Percentiles rank a stretch among this genome's conserved stretches.
phyloP scores from a whole-genome alignment of 2,888 invertebrate species.

The Habrosyne pyritoides region DNA sequence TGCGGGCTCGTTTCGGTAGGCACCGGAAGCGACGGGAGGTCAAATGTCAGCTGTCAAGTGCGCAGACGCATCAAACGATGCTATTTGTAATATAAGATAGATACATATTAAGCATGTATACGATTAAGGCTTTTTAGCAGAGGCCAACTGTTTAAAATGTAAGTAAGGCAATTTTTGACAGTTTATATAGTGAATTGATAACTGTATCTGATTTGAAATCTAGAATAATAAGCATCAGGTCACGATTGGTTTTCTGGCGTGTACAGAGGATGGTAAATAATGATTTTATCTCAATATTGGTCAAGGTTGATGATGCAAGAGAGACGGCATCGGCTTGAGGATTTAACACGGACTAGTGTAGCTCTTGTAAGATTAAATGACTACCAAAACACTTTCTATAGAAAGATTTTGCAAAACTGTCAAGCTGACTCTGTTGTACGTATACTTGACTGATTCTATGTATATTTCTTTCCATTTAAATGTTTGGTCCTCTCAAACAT shows the following conservation, averaged over 20 bases:
- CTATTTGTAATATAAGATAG: not conserved
- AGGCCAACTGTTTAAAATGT: not conserved
- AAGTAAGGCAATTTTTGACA: not conserved
- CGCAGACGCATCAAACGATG: conserved; percentile 26
- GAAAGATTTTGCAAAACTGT: no score
- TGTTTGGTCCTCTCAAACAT: no score
- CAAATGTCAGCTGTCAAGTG: conserved; percentile 49
- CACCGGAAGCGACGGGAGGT: conserved; percentile 53
- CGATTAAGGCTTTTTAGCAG: no score
- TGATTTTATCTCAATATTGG: not conserved
- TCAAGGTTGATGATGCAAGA: not conserved
- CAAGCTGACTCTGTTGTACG: no score
- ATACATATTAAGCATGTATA: not conserved
- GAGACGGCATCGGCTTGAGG: not conserved
- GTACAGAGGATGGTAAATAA: not conserved
- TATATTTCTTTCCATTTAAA: not conserved
- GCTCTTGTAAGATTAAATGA: not conserved
- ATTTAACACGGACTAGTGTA: no score
- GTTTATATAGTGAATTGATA: not conserved
- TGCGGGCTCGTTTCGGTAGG: conserved; percentile 14
- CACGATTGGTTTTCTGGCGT: not conserved
- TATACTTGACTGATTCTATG: no score
- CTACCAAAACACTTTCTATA: not conserved
- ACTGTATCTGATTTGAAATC: not conserved
- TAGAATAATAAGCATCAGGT: not conserved